These are phyloP conservation scores for Agrotis exclamationis DNA, from an alignment of 2,888 invertebrate species.

Conservation along the genomic window DNA sequence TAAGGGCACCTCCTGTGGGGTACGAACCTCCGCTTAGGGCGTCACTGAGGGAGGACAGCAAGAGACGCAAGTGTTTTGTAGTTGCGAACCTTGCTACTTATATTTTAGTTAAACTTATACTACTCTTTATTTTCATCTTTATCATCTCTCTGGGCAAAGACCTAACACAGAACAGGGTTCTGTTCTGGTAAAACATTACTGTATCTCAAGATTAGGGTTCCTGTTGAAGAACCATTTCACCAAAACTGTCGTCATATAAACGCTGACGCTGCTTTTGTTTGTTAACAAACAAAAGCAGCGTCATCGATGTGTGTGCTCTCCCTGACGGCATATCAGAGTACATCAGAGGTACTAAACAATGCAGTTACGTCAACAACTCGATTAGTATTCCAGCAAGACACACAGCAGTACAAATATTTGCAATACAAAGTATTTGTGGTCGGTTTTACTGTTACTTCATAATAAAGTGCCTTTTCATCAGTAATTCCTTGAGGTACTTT, in stretches of 20 bases:
- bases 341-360: slow-evolving; percentile 15
- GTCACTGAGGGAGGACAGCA: no score
- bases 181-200: neutral
- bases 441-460: slow-evolving; percentile 17
- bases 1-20: no score
- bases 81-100: neutral
- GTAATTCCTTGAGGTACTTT: neutral
- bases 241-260: neutral
- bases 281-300: neutral
- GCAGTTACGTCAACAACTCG: slow-evolving; percentile 38
- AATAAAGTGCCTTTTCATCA: neutral
- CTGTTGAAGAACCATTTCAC: no score
- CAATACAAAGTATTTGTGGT: slow-evolving; percentile 31
- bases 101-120: neutral
- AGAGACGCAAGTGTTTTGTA: neutral
- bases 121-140: no score
- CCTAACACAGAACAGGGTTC: no score
- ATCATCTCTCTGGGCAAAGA: no score
- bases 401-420: slow-evolving; percentile 27
- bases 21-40: no score
- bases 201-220: neutral
- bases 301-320: neutral
- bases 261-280: neutral
- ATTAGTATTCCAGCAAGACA: slow-evolving; percentile 41
- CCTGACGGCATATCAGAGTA: neutral